Percentiles rank a stretch among this genome's conserved stretches.
phyloP scores from a whole-genome alignment of 1,140 invertebrate genomes.

The Drosophila leontia region DNA sequence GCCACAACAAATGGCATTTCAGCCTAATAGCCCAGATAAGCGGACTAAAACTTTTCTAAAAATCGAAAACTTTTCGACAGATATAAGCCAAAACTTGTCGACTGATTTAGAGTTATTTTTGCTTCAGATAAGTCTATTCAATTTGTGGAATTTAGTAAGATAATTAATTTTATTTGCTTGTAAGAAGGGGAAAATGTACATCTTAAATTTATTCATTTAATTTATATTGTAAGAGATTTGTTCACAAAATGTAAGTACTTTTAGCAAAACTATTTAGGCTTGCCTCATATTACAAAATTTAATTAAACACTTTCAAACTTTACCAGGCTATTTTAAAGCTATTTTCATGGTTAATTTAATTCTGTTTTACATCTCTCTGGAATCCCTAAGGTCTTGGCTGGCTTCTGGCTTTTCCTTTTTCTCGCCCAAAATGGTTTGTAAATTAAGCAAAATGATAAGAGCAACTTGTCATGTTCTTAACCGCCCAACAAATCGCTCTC shows the following conservation, averaged over 20 bases:
- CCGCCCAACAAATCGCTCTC: conserved; percentile 69
- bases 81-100: conserved; percentile 4
- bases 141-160: background rate
- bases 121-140: background rate
- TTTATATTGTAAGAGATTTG: background rate
- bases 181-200: background rate
- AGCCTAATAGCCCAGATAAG: conserved; percentile 36
- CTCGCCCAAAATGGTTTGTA: conserved; percentile 14
- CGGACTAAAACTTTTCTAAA: conserved; percentile 14
- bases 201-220: background rate
- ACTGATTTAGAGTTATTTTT: background rate
- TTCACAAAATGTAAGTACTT: background rate
- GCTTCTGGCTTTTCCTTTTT: conserved; percentile 4
- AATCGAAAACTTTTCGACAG: conserved; percentile 10
- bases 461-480: conserved; percentile 62
- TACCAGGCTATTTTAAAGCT: background rate
- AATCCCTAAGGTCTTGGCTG: background rate
- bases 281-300: background rate
- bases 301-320: background rate
- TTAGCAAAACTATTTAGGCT: background rate
- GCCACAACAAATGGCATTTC: conserved; percentile 28
- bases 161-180: background rate
- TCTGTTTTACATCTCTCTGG: background rate
- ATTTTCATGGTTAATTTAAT: conserved; percentile 12
- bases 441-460: conserved; percentile 48